phyloP scores from a whole-genome alignment of 2,888 invertebrate species.

The Drosophila austrosaltans region DNA sequence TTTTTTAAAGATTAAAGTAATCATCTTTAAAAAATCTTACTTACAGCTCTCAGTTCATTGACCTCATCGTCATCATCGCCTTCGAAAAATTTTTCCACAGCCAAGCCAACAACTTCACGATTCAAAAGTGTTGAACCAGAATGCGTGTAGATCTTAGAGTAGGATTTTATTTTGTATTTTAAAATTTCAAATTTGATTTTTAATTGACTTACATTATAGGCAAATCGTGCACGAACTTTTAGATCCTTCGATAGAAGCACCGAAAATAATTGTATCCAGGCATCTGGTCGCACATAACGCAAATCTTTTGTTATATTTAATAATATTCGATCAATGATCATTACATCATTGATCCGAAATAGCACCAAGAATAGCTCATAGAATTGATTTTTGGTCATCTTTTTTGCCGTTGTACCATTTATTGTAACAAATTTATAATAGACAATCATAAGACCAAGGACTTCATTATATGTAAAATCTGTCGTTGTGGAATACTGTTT shows the following conservation, averaged over 20 bases:
- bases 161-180: neutral
- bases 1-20: neutral
- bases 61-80: slow-evolving; percentile 88
- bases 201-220: slow-evolving; percentile 85
- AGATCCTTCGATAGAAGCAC: slow-evolving; percentile 88
- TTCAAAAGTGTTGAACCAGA: slow-evolving; percentile 87
- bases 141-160: slow-evolving; percentile 85
- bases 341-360: slow-evolving; percentile 89
- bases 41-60: slow-evolving; percentile 85
- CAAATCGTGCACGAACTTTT: slow-evolving; percentile 88
- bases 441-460: slow-evolving; percentile 85
- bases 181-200: too few relatives aligned
- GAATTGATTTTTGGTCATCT: slow-evolving; percentile 85
- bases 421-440: slow-evolving; percentile 84
- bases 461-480: slow-evolving; percentile 85
- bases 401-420: slow-evolving; percentile 81
- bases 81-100: slow-evolving; percentile 83
- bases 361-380: slow-evolving; percentile 86
- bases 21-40: neutral
- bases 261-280: slow-evolving; percentile 88
- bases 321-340: slow-evolving; percentile 87
- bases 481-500: slow-evolving; percentile 83
- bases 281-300: slow-evolving; percentile 83
- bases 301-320: slow-evolving; percentile 86
- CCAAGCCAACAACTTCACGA: slow-evolving; percentile 87